Percentiles rank a stretch among this genome's conserved stretches.
phyloP scores from a whole-genome alignment of 2,113 vertebrate genomes.

The Lepisosteus oculatus region DNA sequence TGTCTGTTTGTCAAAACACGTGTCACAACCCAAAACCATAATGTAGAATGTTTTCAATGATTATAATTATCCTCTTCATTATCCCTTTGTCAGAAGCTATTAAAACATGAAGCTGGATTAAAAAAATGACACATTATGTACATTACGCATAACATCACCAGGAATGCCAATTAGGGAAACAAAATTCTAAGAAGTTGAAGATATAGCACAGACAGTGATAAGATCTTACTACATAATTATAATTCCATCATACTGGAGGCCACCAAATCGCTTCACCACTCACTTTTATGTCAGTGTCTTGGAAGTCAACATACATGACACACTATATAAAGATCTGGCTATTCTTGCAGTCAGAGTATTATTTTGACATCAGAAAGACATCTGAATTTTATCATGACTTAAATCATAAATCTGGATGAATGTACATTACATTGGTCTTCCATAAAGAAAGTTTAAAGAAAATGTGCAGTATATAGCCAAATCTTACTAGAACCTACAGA shows the following conservation, averaged over 20 bases:
- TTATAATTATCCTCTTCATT: slow-evolving; percentile 14
- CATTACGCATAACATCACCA: slow-evolving; percentile 4
- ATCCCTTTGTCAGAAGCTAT: slow-evolving; percentile 8
- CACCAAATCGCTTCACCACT: not conserved
- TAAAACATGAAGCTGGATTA: slow-evolving; percentile 14
- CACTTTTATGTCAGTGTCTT: not conserved
- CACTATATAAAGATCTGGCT: not conserved
- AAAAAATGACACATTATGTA: slow-evolving; percentile 11
- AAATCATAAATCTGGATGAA: too few relatives aligned
- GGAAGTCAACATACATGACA: not conserved
- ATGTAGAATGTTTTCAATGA: slow-evolving; percentile 9
- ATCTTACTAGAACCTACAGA: too few relatives aligned
- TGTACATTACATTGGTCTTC: too few relatives aligned
- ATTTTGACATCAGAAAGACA: not conserved
- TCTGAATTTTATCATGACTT: not conserved
- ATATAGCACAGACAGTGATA: slow-evolving; percentile 7
- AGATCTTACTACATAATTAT: slow-evolving; percentile 8
- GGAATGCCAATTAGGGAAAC: slow-evolving; percentile 1
- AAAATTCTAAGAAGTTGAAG: not conserved
- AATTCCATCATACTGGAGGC: not conserved
- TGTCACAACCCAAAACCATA: slow-evolving; percentile 12
- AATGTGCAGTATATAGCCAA: too few relatives aligned
- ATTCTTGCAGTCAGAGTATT: too few relatives aligned
- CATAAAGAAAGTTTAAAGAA: too few relatives aligned
- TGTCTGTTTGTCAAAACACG: slow-evolving; percentile 8